Evolutionary conservation across 2,113 vertebrate species (phyloP).

Genomic region (Mungos mungo): DNA sequence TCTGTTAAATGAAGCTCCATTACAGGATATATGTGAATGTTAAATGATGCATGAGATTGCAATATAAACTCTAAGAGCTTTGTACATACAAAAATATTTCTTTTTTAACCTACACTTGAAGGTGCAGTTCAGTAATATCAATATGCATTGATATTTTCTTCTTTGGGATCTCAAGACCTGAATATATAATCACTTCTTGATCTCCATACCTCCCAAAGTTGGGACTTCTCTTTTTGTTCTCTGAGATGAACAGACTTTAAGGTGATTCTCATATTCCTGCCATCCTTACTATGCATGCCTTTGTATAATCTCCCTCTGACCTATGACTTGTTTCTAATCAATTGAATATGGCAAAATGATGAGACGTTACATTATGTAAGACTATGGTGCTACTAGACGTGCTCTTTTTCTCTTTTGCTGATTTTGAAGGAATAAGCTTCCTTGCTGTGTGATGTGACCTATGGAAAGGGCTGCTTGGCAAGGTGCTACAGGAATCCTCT

Average conservation of each 20-base stretch:
- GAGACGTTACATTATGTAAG: not conserved
- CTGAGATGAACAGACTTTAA: not conserved
- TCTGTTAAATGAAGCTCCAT: not conserved
- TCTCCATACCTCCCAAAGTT: not conserved
- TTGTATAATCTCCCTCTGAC: not conserved
- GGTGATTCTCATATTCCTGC: rapidly evolving
- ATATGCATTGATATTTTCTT: not conserved
- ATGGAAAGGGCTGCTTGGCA: not conserved
- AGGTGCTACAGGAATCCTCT: not conserved
- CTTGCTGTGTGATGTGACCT: not conserved
- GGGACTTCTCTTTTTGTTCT: not conserved
- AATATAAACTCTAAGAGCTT: not conserved
- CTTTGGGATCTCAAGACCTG: not conserved
- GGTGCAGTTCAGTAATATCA: not conserved
- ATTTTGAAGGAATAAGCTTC: not conserved
- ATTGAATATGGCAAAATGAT: not conserved
- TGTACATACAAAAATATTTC: not conserved
- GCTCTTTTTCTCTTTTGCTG: not conserved
- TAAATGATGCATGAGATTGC: not conserved
- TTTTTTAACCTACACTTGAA: not conserved
- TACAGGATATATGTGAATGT: not conserved
- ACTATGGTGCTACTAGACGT: not conserved
- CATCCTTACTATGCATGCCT: not conserved
- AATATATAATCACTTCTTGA: not conserved
- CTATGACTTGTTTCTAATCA: not conserved